A percentile compares a stretch with the other conserved stretches of the same genome.
These are phyloP conservation scores for Prionace glauca DNA, from an alignment of 2,797 vertebrate genomes.

Conservation along the genomic window DNA sequence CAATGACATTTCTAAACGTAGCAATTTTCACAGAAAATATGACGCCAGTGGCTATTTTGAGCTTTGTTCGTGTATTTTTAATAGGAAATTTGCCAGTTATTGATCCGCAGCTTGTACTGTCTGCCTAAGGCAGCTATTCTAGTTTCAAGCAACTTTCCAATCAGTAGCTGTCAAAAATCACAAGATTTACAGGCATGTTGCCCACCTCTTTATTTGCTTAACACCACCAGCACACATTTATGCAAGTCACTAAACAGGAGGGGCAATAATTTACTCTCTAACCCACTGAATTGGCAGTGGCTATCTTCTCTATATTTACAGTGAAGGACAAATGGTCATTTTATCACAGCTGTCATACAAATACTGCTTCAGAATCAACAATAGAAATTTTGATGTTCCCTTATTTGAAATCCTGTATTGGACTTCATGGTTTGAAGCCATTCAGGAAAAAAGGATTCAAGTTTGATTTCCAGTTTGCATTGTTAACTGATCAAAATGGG, in stretches of 20 bases:
- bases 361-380: background rate
- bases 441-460: too few relatives aligned
- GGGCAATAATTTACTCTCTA: background rate
- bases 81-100: slow-evolving; percentile 97
- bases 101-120: slow-evolving; percentile 88
- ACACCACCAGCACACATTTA: background rate
- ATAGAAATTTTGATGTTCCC: background rate
- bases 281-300: background rate
- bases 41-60: slow-evolving; percentile 82
- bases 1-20: slow-evolving; percentile 46
- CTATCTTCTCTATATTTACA: slow-evolving; percentile 1
- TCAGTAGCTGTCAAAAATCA: slow-evolving; percentile 83
- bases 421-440: background rate
- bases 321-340: background rate
- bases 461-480: background rate
- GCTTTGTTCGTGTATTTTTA: slow-evolving; percentile 87
- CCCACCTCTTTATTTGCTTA: slow-evolving; percentile 28
- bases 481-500: background rate
- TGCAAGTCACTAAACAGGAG: slow-evolving; percentile 35
- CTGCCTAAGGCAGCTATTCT: slow-evolving; percentile 50
- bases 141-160: slow-evolving; percentile 75
- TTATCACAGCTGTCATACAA: background rate
- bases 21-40: slow-evolving; percentile 66
- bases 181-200: slow-evolving; percentile 32
- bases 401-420: background rate